Evolutionary conservation across 2,888 invertebrate genomes (phyloP).

Genomic region (Drosophila recens): DNA sequence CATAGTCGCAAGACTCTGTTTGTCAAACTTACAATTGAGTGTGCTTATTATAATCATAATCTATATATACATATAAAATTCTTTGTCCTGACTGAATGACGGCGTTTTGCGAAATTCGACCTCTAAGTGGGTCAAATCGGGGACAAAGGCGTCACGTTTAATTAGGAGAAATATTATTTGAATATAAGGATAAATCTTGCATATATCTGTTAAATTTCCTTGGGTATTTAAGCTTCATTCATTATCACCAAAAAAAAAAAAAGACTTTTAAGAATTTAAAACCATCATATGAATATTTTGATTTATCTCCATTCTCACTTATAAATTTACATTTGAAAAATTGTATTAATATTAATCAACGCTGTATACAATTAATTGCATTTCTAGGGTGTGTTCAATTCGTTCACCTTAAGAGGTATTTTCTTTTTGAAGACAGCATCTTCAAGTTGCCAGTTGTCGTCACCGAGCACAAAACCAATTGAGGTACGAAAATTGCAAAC

Average conservation of each 20-base stretch:
- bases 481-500: slow-evolving; percentile 72
- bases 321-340: too few species aligned
- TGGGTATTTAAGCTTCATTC: background rate
- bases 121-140: too few species aligned
- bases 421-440: slow-evolving; percentile 1
- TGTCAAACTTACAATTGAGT: background rate
- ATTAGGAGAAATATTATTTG: too few species aligned
- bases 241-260: background rate
- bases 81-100: too few species aligned
- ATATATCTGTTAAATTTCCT: background rate
- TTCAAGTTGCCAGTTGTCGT: slow-evolving; percentile 26
- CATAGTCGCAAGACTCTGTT: background rate
- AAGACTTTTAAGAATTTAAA: too few species aligned
- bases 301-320: background rate
- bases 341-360: background rate
- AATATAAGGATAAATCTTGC: too few species aligned
- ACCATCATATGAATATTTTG: too few species aligned
- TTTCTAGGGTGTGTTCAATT: slow-evolving; percentile 12
- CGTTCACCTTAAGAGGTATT: background rate
- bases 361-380: background rate
- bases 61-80: too few species aligned
- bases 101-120: too few species aligned
- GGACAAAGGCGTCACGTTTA: too few species aligned
- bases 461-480: slow-evolving; percentile 60
- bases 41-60: background rate